Evolutionary conservation across 2,888 invertebrate species (phyloP).

Genomic region (Erebia aethiops): DNA sequence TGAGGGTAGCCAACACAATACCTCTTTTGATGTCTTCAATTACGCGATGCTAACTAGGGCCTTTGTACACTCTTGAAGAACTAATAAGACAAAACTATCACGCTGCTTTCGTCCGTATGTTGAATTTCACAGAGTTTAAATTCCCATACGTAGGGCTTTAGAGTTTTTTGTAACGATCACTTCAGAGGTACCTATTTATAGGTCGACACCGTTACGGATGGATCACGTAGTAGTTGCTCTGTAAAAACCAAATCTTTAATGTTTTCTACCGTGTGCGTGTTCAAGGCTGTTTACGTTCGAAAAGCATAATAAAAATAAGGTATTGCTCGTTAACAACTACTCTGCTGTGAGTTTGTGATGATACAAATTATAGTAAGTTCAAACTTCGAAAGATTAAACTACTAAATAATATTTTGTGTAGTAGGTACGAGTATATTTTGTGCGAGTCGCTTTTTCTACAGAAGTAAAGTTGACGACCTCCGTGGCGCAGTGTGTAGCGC

Average conservation of each 20-base stretch:
- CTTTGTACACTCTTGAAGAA: slow-evolving; percentile 47
- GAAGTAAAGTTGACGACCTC: too few species aligned
- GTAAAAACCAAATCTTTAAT: slow-evolving; percentile 45
- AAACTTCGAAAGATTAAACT: too few species aligned
- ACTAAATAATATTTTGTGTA: too few species aligned
- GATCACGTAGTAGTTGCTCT: slow-evolving; percentile 47
- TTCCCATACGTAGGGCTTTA: slow-evolving; percentile 20
- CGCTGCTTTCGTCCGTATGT: slow-evolving; percentile 33
- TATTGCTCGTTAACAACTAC: background rate
- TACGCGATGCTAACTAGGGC: slow-evolving; percentile 57
- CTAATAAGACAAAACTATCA: slow-evolving; percentile 40
- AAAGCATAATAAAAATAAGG: slow-evolving; percentile 6
- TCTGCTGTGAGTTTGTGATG: background rate
- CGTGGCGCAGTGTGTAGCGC: too few species aligned
- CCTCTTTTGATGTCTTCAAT: slow-evolving; percentile 52
- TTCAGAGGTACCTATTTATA: slow-evolving; percentile 46
- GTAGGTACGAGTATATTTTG: too few species aligned
- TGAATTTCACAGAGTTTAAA: slow-evolving; percentile 26
- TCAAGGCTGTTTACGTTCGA: slow-evolving; percentile 5
- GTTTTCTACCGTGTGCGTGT: slow-evolving; percentile 16
- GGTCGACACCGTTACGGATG: slow-evolving; percentile 52
- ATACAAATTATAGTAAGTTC: too few species aligned
- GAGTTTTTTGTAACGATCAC: slow-evolving; percentile 29
- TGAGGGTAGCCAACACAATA: slow-evolving; percentile 44
- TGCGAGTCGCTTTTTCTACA: too few species aligned